Base-by-base conservation (phyloP, 2,797 vertebrate genomes). In the Pyrocephalus nanus region DNA sequence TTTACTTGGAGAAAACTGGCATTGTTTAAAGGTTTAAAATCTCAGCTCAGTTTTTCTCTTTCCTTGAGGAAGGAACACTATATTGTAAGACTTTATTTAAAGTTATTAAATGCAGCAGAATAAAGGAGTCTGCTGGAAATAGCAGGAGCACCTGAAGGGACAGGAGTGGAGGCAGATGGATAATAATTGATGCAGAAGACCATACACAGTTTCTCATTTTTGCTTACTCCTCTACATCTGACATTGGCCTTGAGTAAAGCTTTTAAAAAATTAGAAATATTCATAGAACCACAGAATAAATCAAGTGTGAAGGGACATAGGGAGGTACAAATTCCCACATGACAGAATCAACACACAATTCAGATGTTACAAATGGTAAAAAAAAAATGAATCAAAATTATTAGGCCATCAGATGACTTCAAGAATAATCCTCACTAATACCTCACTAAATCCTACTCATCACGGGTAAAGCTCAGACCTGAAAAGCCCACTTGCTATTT, bases 11-110 rank as follows among this genome's bases (percentile, higher is more conserved):
- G 69, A 92, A 97, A 97, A 92, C 81, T 74, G 18, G 69, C 88
- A 93, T 93, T 96, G 83, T 95, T 96, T 96, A 96, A 97, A 96
- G 72, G 81, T 93, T n/a, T n/a, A n/a, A n/a, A n/a, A n/a, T n/a
- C 93, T 89, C 92, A 93, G 82, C 75, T 92, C 67, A 69, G 82
- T 96, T 89, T 94, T 94, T 51, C 51, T 86, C 61, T 86, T 88
- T 95, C 82, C 78, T 82, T 79, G 57, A 69, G n/a, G 86, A 96
- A 94, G 91, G 91, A 95, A 70, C 75, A 53, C 65, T 89, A 83
- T 87, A 94, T 91, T 71, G 70, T 96, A 94, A 92, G 92, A 94
- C 86, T 95, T 96, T 93, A 92, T 76, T 64, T 66, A 87, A 91
- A 92, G 60, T 95, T 92, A 88, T 94, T 88, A 96, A 90, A 79